These are phyloP conservation scores for Neoaliturus tenellus DNA, from an alignment of 2,888 invertebrate genomes.

Conservation along the genomic window DNA sequence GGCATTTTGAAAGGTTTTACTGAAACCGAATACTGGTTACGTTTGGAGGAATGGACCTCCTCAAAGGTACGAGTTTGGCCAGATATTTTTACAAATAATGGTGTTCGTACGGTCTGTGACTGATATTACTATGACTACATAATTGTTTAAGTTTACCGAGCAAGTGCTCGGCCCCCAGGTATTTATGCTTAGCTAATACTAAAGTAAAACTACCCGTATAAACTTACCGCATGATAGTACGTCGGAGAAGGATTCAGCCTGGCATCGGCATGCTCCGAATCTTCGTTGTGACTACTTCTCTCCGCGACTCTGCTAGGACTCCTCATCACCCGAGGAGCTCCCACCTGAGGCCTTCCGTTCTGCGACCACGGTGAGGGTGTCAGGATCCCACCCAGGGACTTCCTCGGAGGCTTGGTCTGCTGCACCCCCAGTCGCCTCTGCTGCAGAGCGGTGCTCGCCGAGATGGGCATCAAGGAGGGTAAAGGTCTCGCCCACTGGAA, in stretches of 20 bases:
- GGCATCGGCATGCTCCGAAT: background rate
- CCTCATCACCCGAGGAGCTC: slow-evolving; percentile 47
- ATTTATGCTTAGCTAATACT: no score
- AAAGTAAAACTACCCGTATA: no score
- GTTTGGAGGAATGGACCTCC: no score
- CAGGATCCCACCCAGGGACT: slow-evolving; percentile 63
- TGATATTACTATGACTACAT: no score
- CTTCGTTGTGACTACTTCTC: background rate
- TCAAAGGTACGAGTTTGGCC: no score
- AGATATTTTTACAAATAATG: no score
- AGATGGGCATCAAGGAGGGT: slow-evolving; percentile 57
- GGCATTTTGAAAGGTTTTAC: no score
- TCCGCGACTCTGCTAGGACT: slow-evolving; percentile 14
- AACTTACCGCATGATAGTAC: slow-evolving; percentile 18
- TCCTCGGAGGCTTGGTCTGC: slow-evolving; percentile 25
- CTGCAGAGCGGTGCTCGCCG: slow-evolving; percentile 12
- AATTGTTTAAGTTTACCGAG: no score
- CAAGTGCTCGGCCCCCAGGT: no score
- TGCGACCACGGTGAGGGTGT: slow-evolving; percentile 67
- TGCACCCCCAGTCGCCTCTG: background rate
- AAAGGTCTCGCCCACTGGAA: slow-evolving; percentile 55
- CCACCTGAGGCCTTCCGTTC: slow-evolving; percentile 57
- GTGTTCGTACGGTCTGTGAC: no score
- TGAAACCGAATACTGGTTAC: no score
- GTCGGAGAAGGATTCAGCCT: background rate